Percentiles rank a stretch among this genome's conserved stretches.
Evolutionary conservation across 2,888 invertebrate species (phyloP).

Genomic region (Sinodicranocentrus sp.): DNA sequence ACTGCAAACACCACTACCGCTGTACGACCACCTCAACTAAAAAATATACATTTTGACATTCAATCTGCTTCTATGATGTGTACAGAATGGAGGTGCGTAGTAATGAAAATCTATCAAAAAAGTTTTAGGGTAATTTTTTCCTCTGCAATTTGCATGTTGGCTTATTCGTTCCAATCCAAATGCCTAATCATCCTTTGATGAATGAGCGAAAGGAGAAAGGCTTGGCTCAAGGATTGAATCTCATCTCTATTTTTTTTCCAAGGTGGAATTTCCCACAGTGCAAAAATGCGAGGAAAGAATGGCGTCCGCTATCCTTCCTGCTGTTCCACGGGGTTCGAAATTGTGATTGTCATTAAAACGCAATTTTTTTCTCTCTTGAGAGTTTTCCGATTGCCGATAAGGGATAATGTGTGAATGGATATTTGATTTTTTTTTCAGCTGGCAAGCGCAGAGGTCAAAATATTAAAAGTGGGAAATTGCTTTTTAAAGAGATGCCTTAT

Average conservation of each 20-base stretch:
- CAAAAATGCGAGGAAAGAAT: slow-evolving; percentile 34
- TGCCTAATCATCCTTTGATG: background rate
- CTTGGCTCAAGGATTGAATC: background rate
- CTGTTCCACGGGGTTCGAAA: background rate
- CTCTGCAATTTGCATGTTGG: no score
- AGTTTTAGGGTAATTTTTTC: no score
- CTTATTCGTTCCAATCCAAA: background rate
- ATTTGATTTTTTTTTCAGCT: no score
- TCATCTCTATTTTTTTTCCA: background rate
- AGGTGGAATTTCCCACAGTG: slow-evolving; percentile 52
- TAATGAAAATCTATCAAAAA: no score
- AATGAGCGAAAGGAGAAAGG: background rate
- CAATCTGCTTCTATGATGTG: slow-evolving; percentile 11
- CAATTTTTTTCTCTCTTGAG: slow-evolving; percentile 46
- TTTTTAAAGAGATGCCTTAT: no score
- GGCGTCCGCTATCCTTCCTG: background rate
- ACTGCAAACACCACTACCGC: no score
- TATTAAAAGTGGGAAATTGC: background rate
- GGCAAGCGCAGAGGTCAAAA: slow-evolving; percentile 27
- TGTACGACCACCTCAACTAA: no score
- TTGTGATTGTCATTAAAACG: slow-evolving; percentile 54
- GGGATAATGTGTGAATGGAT: slow-evolving; percentile 20
- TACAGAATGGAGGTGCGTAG: slow-evolving; percentile 39
- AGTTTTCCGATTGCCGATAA: slow-evolving; percentile 9
- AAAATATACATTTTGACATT: no score